Evolutionary conservation across 2,113 vertebrate species (phyloP).

Genomic region (Oophaga pumilio): DNA sequence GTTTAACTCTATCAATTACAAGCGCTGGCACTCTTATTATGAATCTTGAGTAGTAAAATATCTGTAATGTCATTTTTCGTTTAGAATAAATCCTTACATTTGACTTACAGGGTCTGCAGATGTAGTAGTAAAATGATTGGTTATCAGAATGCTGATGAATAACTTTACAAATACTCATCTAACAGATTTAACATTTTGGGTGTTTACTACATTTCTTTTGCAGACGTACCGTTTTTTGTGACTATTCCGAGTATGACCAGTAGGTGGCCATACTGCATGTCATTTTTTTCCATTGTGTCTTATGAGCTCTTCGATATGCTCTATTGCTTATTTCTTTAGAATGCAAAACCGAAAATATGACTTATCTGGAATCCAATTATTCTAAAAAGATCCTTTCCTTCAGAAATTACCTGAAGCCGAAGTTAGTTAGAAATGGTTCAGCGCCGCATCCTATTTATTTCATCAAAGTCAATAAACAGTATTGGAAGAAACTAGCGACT

Average conservation of each 20-base stretch:
- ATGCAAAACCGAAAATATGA: slow-evolving; percentile 8
- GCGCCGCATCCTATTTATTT: slow-evolving; percentile 35
- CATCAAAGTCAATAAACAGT: slow-evolving; percentile 37
- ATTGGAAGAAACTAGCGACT: slow-evolving; percentile 37
- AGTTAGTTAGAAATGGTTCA: slow-evolving; percentile 30
- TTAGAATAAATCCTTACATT: not conserved
- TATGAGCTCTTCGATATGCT: not conserved
- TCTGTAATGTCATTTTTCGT: not conserved
- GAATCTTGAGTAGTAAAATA: too few relatives aligned
- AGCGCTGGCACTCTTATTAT: too few relatives aligned
- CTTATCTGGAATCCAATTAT: slow-evolving; percentile 24
- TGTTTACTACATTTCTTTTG: not conserved
- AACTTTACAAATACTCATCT: not conserved
- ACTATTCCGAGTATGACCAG: slow-evolving; percentile 22
- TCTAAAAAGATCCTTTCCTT: slow-evolving; percentile 28
- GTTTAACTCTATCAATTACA: too few relatives aligned
- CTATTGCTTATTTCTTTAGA: not conserved
- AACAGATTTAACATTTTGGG: not conserved
- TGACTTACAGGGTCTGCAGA: not conserved
- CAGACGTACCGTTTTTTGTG: not conserved
- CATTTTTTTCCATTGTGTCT: not conserved
- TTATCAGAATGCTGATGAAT: not conserved
- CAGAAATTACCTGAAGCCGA: slow-evolving; percentile 37
- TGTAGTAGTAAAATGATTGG: not conserved
- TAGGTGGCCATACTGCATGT: slow-evolving; percentile 49